Percentiles rank a stretch among this genome's conserved stretches.
These are phyloP conservation scores for Euglossa dilemma DNA, from an alignment of 1,140 invertebrate species.

Conservation along the genomic window DNA sequence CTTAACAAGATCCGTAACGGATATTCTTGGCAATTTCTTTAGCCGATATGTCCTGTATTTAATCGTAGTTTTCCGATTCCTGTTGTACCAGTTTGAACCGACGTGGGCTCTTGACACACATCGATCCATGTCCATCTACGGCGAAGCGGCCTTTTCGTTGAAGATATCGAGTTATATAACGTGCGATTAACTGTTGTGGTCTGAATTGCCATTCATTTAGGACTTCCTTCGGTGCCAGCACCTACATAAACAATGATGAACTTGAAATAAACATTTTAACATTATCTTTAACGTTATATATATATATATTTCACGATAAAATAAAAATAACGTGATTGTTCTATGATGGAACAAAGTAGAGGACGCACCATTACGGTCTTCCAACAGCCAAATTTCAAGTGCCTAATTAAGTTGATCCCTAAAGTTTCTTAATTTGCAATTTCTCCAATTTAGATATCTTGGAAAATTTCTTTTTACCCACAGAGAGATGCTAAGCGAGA, in stretches of 20 bases:
- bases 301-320: neutral
- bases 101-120: conserved; percentile 91
- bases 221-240: conserved; percentile 93
- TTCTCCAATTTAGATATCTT: too few relatives aligned
- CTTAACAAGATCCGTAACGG: neutral
- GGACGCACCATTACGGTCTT: too few relatives aligned
- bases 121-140: conserved; percentile 88
- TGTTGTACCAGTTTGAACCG: conserved; percentile 94
- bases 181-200: conserved; percentile 93
- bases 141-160: conserved; percentile 88
- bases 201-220: conserved; percentile 96
- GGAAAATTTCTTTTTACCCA: too few relatives aligned
- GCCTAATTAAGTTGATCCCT: too few relatives aligned
- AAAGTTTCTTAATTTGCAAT: too few relatives aligned
- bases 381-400: too few relatives aligned
- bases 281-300: neutral
- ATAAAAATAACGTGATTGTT: too few relatives aligned
- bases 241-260: conserved; percentile 82
- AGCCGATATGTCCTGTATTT: conserved; percentile 74
- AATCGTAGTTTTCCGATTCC: conserved; percentile 94
- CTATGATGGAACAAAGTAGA: too few relatives aligned
- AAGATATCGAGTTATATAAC: conserved; percentile 93
- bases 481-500: too few relatives aligned
- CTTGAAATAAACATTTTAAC: neutral
- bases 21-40: neutral